Conservation (phyloP, 1,140 invertebrate species). For the Forficula auricularia region DNA sequence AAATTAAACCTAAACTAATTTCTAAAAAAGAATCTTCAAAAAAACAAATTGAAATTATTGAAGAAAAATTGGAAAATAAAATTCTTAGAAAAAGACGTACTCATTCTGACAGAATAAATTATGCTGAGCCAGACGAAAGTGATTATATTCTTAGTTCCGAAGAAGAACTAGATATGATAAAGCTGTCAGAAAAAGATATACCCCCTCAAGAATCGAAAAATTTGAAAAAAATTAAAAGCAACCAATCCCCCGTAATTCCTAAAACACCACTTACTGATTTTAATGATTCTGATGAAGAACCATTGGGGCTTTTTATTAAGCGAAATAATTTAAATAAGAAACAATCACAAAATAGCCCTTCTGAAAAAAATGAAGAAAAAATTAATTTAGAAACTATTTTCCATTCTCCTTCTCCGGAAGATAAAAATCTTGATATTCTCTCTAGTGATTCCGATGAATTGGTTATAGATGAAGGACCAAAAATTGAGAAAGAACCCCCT, state of each 20-base stretch:
- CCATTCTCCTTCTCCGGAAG: too few species aligned
- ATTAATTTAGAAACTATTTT: too few species aligned
- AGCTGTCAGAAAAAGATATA: too few species aligned
- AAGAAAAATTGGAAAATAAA: constrained; percentile 9
- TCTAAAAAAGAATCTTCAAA: constrained; percentile 25
- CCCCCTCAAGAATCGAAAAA: constrained; percentile 3
- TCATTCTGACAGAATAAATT: too few species aligned
- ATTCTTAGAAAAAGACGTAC: constrained; percentile 1
- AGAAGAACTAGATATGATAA: too few species aligned
- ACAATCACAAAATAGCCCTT: constrained; percentile 4
- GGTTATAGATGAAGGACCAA: too few species aligned
- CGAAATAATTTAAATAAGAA: constrained; percentile 5
- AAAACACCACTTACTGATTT: constrained; percentile 20
- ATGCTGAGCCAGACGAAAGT: too few species aligned
- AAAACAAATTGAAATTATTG: constrained; percentile 14
- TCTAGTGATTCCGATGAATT: too few species aligned
- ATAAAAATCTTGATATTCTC: too few species aligned
- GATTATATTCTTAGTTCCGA: too few species aligned
- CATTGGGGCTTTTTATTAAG: constrained; percentile 21
- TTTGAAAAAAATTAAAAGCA: constrained; percentile 6
- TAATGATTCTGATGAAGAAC: constrained; percentile 39
- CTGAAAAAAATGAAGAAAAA: too few species aligned
- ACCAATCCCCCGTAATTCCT: not conserved
- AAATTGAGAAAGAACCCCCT: too few species aligned
- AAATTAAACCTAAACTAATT: constrained; percentile 10